Evolutionary conservation across 2,888 invertebrate species (phyloP), one percentile per base, ranked within the genome.

Genomic region (Xestoiulus laeticollis): DNA sequence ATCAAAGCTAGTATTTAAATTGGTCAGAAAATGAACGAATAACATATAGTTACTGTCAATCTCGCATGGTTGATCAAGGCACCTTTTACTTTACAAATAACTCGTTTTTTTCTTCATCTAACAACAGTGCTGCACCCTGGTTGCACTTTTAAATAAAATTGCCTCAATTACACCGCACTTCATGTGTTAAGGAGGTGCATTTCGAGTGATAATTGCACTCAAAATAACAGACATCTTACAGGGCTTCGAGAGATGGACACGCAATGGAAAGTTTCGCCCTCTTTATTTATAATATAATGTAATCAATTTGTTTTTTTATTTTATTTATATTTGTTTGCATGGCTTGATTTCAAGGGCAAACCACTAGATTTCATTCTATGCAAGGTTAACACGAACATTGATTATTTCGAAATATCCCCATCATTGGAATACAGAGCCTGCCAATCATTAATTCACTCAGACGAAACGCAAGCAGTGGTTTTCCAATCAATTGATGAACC

Each of bases 241-340:
- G 19, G n/a, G 48, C 19, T 48, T 48, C 48, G 2, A 19, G 53
- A 16, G 53, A 16, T n/a, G n/a, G 53, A 5, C n/a, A 59, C 53
- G 53, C 53, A 59, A 59, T 59, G 53, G 53, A 59, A 59, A 59
- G 53, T 59, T 59, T 59, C 53, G 53, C 53, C 53, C 53, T 38
- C 53, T 59, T 48, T 16, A 48, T n/a, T 19, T 59, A 59, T n/a
- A n/a, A n/a, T n/a, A n/a, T n/a, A 59, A 59, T 59, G n/a, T n/a
- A n/a, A 59, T 59, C 53, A 59, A 48, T 48, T n/a, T 6, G n/a
- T 59, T 59, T 59, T n/a, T 19, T 59, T 4, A n/a, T 59, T 5
- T 59, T 59, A n/a, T 59, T 59, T 59, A n/a, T 59, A n/a, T 59
- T 59, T 59, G 53, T 19, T 59, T 59, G 19, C 53, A n/a, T n/a